Evolutionary conservation across 2,113 vertebrate genomes (phyloP).

Genomic region (Zingel zingel): DNA sequence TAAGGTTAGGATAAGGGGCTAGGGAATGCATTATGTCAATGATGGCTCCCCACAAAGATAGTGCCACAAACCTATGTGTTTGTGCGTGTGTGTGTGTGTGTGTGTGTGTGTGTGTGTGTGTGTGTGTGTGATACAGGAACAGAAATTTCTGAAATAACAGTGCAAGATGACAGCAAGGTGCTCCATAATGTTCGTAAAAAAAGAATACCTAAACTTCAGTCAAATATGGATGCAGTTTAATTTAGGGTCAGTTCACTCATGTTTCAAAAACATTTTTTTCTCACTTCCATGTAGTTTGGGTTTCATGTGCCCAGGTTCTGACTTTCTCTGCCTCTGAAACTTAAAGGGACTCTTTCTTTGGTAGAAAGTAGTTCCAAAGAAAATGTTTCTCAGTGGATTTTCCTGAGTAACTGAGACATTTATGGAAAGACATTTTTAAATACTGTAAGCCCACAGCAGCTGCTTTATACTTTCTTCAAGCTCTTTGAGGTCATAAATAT

Average conservation of each 20-base stretch:
- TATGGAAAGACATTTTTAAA: slow-evolving; percentile 23
- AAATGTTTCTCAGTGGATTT: slow-evolving; percentile 14
- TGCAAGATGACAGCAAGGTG: background rate
- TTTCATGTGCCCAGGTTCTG: slow-evolving; percentile 10
- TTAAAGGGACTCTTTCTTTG: background rate
- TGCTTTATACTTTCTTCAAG: background rate
- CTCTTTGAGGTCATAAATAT: background rate
- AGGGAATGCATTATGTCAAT: too few species aligned
- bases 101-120: background rate
- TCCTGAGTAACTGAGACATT: background rate
- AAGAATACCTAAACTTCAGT: slow-evolving; percentile 7
- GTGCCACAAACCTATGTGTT: too few species aligned
- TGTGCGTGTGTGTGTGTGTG: too few species aligned
- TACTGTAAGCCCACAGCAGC: background rate
- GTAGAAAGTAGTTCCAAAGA: slow-evolving; percentile 7
- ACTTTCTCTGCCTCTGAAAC: slow-evolving; percentile 9
- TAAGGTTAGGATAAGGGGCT: too few species aligned
- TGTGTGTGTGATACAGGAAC: background rate
- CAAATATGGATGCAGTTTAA: background rate
- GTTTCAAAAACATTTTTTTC: background rate
- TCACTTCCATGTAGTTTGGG: slow-evolving; percentile 8
- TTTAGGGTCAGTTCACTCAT: background rate
- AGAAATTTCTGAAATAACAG: slow-evolving; percentile 22
- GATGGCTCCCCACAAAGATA: too few species aligned
- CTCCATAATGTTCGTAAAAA: slow-evolving; percentile 9